A percentile compares a stretch with the other conserved stretches of the same genome.
Conservation (phyloP, 2,797 vertebrate genomes). For the Sphenodon punctatus region DNA sequence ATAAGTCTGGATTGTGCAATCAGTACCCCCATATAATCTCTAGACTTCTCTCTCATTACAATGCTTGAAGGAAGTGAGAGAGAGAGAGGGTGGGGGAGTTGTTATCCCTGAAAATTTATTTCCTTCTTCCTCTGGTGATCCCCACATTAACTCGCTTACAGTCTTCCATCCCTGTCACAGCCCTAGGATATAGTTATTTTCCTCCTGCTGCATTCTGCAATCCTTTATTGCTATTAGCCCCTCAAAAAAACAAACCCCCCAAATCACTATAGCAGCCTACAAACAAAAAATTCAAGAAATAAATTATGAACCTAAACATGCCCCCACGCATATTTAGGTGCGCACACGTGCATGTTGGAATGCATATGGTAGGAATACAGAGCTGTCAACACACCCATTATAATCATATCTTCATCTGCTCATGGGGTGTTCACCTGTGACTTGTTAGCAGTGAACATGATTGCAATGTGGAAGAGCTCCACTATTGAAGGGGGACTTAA, state of each 20-base stretch:
- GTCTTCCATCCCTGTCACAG: not conserved
- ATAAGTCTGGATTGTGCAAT: constrained; percentile 34
- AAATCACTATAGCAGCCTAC: no score
- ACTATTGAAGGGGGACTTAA: constrained; percentile 36
- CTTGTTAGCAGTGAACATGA: constrained; percentile 76
- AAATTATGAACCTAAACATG: no score
- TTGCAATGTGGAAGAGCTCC: constrained; percentile 69
- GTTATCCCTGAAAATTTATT: constrained; percentile 12
- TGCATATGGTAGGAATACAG: constrained; percentile 70
- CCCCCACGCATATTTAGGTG: no score
- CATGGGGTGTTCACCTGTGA: constrained; percentile 77
- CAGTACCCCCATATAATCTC: constrained; percentile 25
- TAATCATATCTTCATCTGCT: constrained; percentile 78
- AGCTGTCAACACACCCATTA: constrained; percentile 80
- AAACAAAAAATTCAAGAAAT: no score
- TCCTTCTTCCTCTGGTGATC: not conserved
- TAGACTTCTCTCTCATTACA: not conserved
- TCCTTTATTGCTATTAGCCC: not conserved
- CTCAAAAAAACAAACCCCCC: not conserved
- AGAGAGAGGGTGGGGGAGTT: no score
- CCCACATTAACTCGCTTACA: not conserved
- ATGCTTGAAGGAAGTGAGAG: constrained; percentile 19
- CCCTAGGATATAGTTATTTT: not conserved
- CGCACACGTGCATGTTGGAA: constrained; percentile 73
- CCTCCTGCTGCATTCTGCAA: not conserved